Conservation (phyloP, 1,140 invertebrate genomes). For the Heterodera schachtii region DNA sequence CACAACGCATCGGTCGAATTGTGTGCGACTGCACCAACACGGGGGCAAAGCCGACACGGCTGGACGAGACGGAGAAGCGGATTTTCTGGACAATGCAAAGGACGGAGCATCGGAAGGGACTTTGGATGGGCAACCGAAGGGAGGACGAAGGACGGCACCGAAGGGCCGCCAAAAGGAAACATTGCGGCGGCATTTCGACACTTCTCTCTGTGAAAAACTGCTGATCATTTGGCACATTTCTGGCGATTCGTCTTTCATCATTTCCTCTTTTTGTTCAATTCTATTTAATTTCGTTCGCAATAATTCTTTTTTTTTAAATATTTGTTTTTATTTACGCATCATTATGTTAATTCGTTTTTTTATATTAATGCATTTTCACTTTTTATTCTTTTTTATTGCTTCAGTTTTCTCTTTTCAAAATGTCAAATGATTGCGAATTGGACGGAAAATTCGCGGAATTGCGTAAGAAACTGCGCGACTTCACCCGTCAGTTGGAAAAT, state of each 20-base stretch:
- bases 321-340: background rate
- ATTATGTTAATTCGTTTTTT: background rate
- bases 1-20: conserved; percentile 21
- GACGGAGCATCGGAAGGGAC: background rate
- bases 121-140: conserved; percentile 10
- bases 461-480: background rate
- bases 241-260: background rate
- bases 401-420: background rate
- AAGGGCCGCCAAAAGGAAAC: conserved; percentile 8
- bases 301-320: background rate
- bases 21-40: conserved; percentile 11
- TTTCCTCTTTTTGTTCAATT: background rate
- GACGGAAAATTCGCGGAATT: conserved; percentile 1
- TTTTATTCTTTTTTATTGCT: background rate
- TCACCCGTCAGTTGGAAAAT: background rate
- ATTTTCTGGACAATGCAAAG: conserved; percentile 19
- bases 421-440: background rate
- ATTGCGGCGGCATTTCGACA: background rate
- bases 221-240: background rate
- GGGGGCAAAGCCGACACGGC: background rate
- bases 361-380: background rate
- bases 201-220: background rate
- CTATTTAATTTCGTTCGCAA: background rate
- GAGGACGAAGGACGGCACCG: conserved; percentile 5
- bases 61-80: conserved; percentile 24